Evolutionary conservation across 1,140 invertebrate species (phyloP).

Genomic region (Zaprionus gabonicus): DNA sequence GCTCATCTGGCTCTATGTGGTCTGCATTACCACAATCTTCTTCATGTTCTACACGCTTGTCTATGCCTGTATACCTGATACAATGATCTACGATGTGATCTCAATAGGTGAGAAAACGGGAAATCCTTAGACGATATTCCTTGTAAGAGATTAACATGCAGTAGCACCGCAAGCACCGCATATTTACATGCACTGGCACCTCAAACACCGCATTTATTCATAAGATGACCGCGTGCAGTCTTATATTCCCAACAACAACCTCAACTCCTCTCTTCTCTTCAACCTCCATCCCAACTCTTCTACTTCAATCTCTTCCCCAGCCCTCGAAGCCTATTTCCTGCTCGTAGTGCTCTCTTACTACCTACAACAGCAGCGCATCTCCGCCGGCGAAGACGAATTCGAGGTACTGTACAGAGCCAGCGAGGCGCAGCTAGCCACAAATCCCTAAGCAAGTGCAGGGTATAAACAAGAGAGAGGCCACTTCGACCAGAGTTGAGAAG

Average conservation of each 20-base stretch:
- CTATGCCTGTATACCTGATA: not conserved
- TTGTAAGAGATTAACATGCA: too few relatives aligned
- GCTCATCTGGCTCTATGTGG: conserved; percentile 39
- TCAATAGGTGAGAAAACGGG: not conserved
- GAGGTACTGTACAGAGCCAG: conserved; percentile 51
- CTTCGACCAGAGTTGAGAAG: not conserved
- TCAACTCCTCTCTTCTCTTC: too few relatives aligned
- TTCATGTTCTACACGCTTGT: conserved; percentile 20
- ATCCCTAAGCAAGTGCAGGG: not conserved
- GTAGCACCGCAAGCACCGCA: too few relatives aligned
- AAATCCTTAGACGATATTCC: not conserved
- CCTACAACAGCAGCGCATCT: conserved; percentile 22
- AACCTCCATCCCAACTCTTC: not conserved
- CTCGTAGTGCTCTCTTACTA: conserved; percentile 42
- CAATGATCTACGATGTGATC: not conserved
- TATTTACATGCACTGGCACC: too few relatives aligned
- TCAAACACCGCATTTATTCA: too few relatives aligned
- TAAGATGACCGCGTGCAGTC: too few relatives aligned
- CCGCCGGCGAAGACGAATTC: conserved; percentile 16
- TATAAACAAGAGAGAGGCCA: not conserved
- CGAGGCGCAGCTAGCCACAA: not conserved
- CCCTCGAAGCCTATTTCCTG: conserved; percentile 51
- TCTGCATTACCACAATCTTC: not conserved
- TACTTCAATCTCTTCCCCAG: conserved; percentile 14
- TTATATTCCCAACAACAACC: too few relatives aligned